phyloP scores from a whole-genome alignment of 2,797 vertebrate genomes.

The Kryptolebias ocellatus region DNA sequence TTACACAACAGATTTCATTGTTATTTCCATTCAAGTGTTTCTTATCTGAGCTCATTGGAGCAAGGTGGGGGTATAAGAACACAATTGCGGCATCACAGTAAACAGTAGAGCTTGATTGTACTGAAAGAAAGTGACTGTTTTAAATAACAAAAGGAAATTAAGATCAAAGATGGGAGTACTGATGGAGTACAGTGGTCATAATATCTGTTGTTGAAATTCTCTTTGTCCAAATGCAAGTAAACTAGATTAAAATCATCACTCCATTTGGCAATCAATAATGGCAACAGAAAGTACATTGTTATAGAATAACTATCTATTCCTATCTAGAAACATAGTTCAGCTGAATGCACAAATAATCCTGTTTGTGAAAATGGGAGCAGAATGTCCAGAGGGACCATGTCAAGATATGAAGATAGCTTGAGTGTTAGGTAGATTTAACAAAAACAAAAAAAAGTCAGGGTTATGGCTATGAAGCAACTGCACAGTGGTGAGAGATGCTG shows the following conservation, averaged over 20 bases:
- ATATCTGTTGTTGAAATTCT: neutral
- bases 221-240: neutral
- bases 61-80: slow-evolving; percentile 11
- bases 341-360: neutral
- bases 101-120: slow-evolving; percentile 20
- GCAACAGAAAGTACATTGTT: neutral
- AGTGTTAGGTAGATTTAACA: too few relatives aligned
- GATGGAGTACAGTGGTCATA: neutral
- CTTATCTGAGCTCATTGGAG: slow-evolving; percentile 6
- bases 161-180: slow-evolving; percentile 19
- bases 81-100: slow-evolving; percentile 16
- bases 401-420: neutral
- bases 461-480: too few relatives aligned
- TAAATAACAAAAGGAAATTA: slow-evolving; percentile 21
- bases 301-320: neutral
- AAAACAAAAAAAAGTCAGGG: too few relatives aligned
- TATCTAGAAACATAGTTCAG: neutral
- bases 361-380: neutral
- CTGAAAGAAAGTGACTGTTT: slow-evolving; percentile 9
- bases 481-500: too few relatives aligned
- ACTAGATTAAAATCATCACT: slow-evolving; percentile 1
- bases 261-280: neutral
- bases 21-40: slow-evolving; percentile 9
- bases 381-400: neutral
- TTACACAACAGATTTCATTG: neutral